A percentile compares a stretch with the other conserved stretches of the same genome.
Evolutionary conservation across 2,888 invertebrate genomes (phyloP).

Genomic region (Metallyticus violacea): DNA sequence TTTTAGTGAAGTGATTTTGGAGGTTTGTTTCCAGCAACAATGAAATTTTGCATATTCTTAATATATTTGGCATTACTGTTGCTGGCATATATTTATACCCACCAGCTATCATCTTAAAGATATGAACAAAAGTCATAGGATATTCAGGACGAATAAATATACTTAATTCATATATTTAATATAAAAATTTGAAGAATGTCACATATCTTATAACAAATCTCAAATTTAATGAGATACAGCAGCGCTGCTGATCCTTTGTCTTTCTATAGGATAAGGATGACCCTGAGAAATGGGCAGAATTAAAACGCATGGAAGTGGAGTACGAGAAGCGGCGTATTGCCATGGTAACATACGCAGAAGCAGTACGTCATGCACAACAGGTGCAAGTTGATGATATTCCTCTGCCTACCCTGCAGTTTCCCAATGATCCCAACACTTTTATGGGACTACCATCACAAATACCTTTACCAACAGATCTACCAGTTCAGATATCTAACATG

Average conservation of each 20-base stretch:
- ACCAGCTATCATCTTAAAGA: no score
- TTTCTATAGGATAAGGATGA: slow-evolving; percentile 85
- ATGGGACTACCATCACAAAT: slow-evolving; percentile 50
- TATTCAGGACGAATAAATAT: neutral
- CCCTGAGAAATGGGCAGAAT: slow-evolving; percentile 87
- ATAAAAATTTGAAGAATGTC: neutral
- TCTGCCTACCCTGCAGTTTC: slow-evolving; percentile 56
- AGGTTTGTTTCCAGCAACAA: no score
- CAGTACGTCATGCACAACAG: slow-evolving; percentile 92
- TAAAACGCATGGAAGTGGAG: slow-evolving; percentile 87
- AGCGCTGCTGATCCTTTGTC: neutral
- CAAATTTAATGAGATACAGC: no score
- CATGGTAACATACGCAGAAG: slow-evolving; percentile 89
- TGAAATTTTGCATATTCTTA: no score
- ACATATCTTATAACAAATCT: neutral
- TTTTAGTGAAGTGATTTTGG: no score
- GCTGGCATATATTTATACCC: no score
- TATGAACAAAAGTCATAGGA: no score
- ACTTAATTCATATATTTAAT: neutral
- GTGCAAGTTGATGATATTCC: slow-evolving; percentile 94
- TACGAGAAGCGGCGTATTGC: slow-evolving; percentile 87
- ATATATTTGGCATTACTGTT: no score
- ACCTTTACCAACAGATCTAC: slow-evolving; percentile 49
- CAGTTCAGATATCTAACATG: slow-evolving; percentile 33
- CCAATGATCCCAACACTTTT: slow-evolving; percentile 38